These are phyloP conservation scores for Rallus limicola DNA, from an alignment of 2,113 vertebrate species.

Conservation along the genomic window DNA sequence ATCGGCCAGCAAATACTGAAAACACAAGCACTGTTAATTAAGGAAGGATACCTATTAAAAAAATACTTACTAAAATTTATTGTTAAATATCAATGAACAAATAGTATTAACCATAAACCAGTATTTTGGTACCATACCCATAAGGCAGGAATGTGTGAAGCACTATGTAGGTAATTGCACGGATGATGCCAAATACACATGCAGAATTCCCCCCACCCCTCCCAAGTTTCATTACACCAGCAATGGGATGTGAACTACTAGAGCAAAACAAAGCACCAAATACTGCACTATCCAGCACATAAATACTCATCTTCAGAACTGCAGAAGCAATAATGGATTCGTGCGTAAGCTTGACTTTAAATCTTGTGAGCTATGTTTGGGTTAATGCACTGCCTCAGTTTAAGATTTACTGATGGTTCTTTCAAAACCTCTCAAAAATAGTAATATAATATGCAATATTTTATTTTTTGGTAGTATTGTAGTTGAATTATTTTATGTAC, in stretches of 20 bases:
- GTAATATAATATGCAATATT: background rate
- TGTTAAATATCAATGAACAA: background rate
- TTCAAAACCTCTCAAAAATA: background rate
- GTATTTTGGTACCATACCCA: background rate
- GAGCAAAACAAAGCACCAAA: background rate
- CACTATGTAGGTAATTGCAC: background rate
- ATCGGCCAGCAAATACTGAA: slow-evolving; percentile 94
- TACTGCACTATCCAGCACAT: background rate
- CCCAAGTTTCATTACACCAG: background rate
- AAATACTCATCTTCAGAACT: background rate
- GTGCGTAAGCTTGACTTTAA: background rate
- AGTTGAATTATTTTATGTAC: background rate
- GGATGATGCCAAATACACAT: background rate
- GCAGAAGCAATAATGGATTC: background rate
- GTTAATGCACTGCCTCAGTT: background rate
- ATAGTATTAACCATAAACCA: background rate
- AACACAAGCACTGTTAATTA: slow-evolving; percentile 58
- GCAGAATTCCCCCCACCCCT: accelerated
- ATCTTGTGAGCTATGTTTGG: background rate
- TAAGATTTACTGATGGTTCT: background rate
- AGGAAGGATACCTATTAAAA: background rate
- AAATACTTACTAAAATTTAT: background rate
- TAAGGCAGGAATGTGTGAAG: background rate
- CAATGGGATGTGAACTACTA: background rate
- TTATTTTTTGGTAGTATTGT: background rate